A percentile compares a stretch with the other conserved stretches of the same genome.
phyloP scores from a whole-genome alignment of 2,797 vertebrate genomes.

The Adelosebastes latens region DNA sequence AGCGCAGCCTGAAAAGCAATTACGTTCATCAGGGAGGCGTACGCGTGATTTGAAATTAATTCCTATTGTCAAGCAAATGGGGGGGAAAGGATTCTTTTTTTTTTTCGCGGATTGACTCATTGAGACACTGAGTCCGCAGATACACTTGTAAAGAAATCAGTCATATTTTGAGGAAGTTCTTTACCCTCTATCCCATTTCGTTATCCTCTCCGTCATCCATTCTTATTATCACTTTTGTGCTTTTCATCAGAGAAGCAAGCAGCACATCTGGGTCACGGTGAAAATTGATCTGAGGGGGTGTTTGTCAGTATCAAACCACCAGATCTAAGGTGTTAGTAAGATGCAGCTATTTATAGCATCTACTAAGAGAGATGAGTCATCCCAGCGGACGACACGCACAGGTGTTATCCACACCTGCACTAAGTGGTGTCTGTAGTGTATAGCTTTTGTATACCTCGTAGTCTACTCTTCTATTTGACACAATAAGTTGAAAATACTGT shows the following conservation, averaged over 20 bases:
- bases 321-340: background rate
- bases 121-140: constrained; percentile 3
- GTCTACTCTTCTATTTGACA: background rate
- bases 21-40: constrained; percentile 61
- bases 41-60: constrained; percentile 66
- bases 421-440: background rate
- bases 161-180: background rate
- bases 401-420: background rate
- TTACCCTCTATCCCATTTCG: background rate
- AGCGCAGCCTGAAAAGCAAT: constrained; percentile 69
- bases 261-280: background rate
- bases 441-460: background rate
- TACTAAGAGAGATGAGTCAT: constrained; percentile 17
- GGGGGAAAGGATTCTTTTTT: background rate
- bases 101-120: constrained; percentile 17
- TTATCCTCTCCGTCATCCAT: background rate
- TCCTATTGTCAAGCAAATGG: constrained; percentile 64
- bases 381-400: background rate
- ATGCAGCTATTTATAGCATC: constrained; percentile 12
- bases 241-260: background rate
- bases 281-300: background rate
- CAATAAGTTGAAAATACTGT: background rate
- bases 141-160: constrained; percentile 1
- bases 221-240: background rate
- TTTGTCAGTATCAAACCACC: constrained; percentile 6